Evolutionary conservation across 2,888 invertebrate species (phyloP).

Genomic region (Alviniconcha strummeri): DNA sequence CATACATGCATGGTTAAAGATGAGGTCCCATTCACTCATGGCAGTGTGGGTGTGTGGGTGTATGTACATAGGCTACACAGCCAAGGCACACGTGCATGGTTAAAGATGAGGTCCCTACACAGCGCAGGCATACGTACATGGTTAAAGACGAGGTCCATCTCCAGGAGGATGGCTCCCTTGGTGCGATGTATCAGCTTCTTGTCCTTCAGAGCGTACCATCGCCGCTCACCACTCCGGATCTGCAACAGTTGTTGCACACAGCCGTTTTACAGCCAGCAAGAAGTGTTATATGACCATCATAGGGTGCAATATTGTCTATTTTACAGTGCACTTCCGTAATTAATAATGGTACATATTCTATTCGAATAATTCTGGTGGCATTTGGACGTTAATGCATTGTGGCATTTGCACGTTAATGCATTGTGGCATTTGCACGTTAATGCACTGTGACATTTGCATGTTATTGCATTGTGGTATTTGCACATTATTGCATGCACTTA

Average conservation of each 20-base stretch:
- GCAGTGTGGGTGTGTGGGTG: background rate
- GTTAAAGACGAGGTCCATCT: slow-evolving; percentile 95
- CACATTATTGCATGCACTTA: too few species aligned
- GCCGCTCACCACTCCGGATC: slow-evolving; percentile 90
- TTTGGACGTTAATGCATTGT: too few species aligned
- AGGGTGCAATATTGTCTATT: background rate
- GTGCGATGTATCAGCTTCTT: slow-evolving; percentile 91
- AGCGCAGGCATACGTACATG: slow-evolving; percentile 76
- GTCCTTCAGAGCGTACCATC: slow-evolving; percentile 97
- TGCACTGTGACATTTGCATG: too few species aligned
- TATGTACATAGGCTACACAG: slow-evolving; percentile 82
- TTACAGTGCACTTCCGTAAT: background rate
- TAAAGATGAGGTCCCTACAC: background rate
- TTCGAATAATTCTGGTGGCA: too few species aligned
- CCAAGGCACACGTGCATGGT: too few species aligned
- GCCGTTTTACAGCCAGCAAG: background rate
- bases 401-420: too few species aligned
- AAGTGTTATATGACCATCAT: too few species aligned
- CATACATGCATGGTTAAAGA: too few species aligned
- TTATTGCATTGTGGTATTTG: too few species aligned
- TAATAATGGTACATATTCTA: background rate
- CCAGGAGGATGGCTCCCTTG: slow-evolving; percentile 95
- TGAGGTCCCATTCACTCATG: too few species aligned
- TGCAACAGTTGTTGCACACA: slow-evolving; percentile 40
- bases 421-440: too few species aligned